phyloP scores from a whole-genome alignment of 2,797 vertebrate species.

The Galago senegalensis region DNA sequence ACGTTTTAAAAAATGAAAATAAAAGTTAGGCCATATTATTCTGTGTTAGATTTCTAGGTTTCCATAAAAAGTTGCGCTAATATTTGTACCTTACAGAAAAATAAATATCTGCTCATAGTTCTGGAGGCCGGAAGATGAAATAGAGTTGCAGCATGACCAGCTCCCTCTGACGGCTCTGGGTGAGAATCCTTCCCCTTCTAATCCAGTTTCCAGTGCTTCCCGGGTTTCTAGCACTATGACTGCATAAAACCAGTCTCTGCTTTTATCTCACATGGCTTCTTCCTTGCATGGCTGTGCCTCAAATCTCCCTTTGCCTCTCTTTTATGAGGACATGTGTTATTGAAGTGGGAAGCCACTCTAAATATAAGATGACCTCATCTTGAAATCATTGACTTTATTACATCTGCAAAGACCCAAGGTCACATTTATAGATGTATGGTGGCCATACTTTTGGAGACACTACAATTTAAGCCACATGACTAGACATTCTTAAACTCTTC shows the following conservation, averaged over 20 bases:
- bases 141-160: background rate
- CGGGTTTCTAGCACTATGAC: background rate
- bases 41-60: background rate
- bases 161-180: background rate
- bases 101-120: background rate
- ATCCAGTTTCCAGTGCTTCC: accelerated
- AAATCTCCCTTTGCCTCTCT: background rate
- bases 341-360: background rate
- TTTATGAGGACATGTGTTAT: background rate
- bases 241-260: background rate
- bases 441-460: background rate
- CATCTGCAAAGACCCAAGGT: background rate
- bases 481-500: background rate
- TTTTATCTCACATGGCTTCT: background rate
- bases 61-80: background rate
- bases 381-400: background rate
- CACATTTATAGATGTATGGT: background rate
- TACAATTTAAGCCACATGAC: background rate
- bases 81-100: background rate
- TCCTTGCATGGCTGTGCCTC: background rate
- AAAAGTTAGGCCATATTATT: background rate
- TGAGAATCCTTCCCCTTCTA: background rate
- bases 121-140: background rate
- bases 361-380: background rate
- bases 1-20: background rate